Conservation (phyloP, 2,113 vertebrate genomes). For the Phoxinus phoxinus region DNA sequence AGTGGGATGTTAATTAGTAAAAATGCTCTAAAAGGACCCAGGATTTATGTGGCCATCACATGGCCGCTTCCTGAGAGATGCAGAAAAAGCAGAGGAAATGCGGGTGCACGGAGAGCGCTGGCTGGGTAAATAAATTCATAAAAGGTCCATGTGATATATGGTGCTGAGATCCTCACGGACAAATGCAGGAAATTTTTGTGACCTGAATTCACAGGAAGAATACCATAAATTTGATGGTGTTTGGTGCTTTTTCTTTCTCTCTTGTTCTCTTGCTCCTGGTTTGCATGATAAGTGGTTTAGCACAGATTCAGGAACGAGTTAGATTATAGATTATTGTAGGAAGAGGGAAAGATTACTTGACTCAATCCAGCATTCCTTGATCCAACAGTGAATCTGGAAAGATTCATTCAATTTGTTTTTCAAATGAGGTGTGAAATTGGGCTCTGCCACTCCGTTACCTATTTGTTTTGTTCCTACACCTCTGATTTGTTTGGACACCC, state of each 20-base stretch:
- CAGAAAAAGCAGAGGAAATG: slow-evolving; percentile 28
- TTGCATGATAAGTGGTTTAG: slow-evolving; percentile 41
- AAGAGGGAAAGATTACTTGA: slow-evolving; percentile 40
- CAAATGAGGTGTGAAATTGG: slow-evolving; percentile 75
- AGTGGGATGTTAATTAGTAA: slow-evolving; percentile 91
- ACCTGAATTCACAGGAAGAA: slow-evolving; percentile 57
- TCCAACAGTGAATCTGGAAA: slow-evolving; percentile 64
- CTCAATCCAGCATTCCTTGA: slow-evolving; percentile 67
- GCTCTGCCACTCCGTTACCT: slow-evolving; percentile 11
- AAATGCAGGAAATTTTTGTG: slow-evolving; percentile 57
- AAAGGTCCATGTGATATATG: slow-evolving; percentile 55
- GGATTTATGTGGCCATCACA: slow-evolving; percentile 56
- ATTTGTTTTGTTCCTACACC: slow-evolving; percentile 56
- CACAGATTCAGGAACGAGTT: slow-evolving; percentile 50
- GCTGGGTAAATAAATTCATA: slow-evolving; percentile 57
- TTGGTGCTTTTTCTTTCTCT: not conserved
- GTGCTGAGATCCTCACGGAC: slow-evolving; percentile 51
- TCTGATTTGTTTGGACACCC: slow-evolving; percentile 54
- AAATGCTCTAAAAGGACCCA: slow-evolving; percentile 69
- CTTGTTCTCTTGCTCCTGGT: slow-evolving; percentile 11
- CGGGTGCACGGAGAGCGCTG: slow-evolving; percentile 45
- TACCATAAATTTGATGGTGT: slow-evolving; percentile 46
- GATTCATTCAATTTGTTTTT: slow-evolving; percentile 79
- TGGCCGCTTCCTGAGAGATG: slow-evolving; percentile 31
- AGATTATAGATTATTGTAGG: slow-evolving; percentile 39